Base-by-base conservation (phyloP, 1,140 invertebrate species). In the Achatina immaculata region DNA sequence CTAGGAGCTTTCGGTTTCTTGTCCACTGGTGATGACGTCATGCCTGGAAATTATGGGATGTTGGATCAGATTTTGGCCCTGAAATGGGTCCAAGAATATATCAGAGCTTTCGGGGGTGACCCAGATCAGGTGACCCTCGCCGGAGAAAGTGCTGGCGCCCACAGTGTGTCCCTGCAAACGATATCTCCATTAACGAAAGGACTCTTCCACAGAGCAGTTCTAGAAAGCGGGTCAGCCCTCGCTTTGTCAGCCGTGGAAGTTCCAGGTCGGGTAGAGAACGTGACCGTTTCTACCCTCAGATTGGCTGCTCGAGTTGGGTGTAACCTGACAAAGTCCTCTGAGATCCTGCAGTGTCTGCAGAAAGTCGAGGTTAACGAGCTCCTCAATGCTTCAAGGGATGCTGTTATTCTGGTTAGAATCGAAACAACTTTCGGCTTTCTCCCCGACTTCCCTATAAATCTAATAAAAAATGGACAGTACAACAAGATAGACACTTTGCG, bases 1-100 rank as follows among this genome's bases (percentile, higher is more conserved):
- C 74, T 78, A 0, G 66, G 38, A 1, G 42, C 43, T 7, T 36
- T 82, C 1, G 83, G 83, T 21, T 98, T 98, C 91, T 91, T 98
- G 0, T 96, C 96, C 62, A 98, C 97, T 1, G 95, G 93, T 0
- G 97, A 98, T 92, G 94, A 95, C 82, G 95, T 96, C 88, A 97
- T 96, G 24, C 96, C 96, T 0, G 97, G 97, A 40, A 99, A 99
- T 92, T 98, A 98, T 92, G 97, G 97, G 19, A 94, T 99, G 84
- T 91, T 97, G 45, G 97, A 99, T 92, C 95, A 97, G 91, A 93
- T 95, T 0, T 94, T 96, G 94, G 97, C 97, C 0, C 90, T 99
- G 16, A 93, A 94, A 87, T 99, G 97, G 97, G 94, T 98, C 0
- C 92, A 96, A 84, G 95, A 97, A 76, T 97, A 98, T 90, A 96